A percentile compares a stretch with the other conserved stretches of the same genome.
Conservation (phyloP, 2,888 invertebrate genomes). For the Rhagonycha lutea region DNA sequence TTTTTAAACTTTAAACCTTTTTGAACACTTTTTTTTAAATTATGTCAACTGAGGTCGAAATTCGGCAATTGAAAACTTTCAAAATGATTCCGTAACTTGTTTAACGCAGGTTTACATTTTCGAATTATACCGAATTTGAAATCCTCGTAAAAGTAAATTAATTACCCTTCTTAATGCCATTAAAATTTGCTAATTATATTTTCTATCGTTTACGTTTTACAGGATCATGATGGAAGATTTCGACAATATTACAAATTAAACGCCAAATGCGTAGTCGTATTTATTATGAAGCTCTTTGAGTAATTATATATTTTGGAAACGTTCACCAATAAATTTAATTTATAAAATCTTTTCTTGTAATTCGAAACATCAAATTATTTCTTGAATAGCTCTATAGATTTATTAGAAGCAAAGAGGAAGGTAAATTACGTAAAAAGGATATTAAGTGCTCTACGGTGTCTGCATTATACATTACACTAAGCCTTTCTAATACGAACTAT, state of each 20-base stretch:
- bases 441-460: background rate
- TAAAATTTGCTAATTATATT: background rate
- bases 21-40: too few relatives aligned
- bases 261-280: background rate
- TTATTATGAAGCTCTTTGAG: background rate
- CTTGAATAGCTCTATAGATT: background rate
- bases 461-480: background rate
- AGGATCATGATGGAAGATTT: background rate
- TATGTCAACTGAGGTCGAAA: too few relatives aligned
- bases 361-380: background rate
- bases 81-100: background rate
- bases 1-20: too few relatives aligned
- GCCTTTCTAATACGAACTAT: background rate
- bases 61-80: background rate
- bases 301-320: background rate
- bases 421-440: constrained; percentile 3
- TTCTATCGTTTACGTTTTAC: background rate
- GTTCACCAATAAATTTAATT: background rate
- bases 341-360: background rate
- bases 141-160: background rate
- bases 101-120: background rate
- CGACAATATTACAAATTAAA: background rate
- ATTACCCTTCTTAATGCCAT: background rate
- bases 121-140: background rate
- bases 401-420: background rate